Evolutionary conservation across 2,888 invertebrate species (phyloP).

Genomic region (Pammene fasciana): DNA sequence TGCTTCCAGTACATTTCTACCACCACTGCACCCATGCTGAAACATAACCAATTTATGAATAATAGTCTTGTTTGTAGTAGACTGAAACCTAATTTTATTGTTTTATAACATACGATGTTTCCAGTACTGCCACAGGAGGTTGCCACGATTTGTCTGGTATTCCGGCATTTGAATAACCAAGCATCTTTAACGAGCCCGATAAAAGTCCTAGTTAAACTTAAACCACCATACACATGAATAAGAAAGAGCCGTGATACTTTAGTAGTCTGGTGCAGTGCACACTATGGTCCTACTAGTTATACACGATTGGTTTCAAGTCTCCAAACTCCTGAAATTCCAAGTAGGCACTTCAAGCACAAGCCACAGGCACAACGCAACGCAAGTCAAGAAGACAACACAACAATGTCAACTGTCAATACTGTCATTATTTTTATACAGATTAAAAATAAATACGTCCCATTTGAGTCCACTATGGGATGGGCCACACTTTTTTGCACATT

Average conservation of each 20-base stretch:
- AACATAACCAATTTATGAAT: conserved; percentile 48
- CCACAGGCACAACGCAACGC: background rate
- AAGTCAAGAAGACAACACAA: conserved; percentile 1
- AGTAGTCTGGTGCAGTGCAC: no score
- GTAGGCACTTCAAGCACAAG: no score
- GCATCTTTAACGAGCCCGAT: conserved; percentile 53
- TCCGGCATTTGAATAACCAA: conserved; percentile 85
- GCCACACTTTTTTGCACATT: no score
- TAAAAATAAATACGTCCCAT: background rate
- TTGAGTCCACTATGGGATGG: no score
- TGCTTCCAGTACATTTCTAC: conserved; percentile 99
- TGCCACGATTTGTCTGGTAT: conserved; percentile 96
- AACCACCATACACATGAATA: background rate
- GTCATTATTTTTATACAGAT: conserved; percentile 13
- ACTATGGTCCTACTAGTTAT: no score
- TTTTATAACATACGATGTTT: conserved; percentile 88
- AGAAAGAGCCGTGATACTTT: background rate
- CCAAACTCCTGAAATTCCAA: background rate
- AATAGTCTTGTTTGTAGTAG: background rate
- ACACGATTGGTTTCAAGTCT: no score
- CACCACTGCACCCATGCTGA: conserved; percentile 95
- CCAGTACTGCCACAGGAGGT: conserved; percentile 90
- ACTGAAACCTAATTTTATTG: background rate
- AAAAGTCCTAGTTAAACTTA: background rate
- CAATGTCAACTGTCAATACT: background rate